Evolutionary conservation across 1,140 invertebrate species (phyloP).

Genomic region (honey bee (Apis mellifera)): Amel_HAv3.1 CM009944.2:6830501-6831000

Average conservation of each 20-base stretch:
- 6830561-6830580: constrained; percentile 40
- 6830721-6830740: neutral
- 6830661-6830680: neutral
- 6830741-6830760: neutral
- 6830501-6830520: constrained; percentile 72
- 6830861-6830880: neutral
- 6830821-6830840: neutral
- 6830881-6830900: neutral
- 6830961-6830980: constrained; percentile 51
- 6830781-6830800: no score
- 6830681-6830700: neutral
- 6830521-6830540: constrained; percentile 78
- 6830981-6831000: constrained; percentile 70
- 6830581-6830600: constrained; percentile 55
- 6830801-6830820: neutral
- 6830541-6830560: constrained; percentile 45
- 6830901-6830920: neutral
- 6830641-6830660: constrained; percentile 51
- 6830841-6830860: neutral
- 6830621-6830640: constrained; percentile 68
- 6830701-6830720: neutral
- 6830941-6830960: constrained; percentile 5
- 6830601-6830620: constrained; percentile 70
- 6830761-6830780: neutral
- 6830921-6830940: neutral